Percentiles rank a stretch among this genome's conserved stretches.
phyloP scores from a whole-genome alignment of 2,888 invertebrate species.

The Drosophila peninsularis region DNA sequence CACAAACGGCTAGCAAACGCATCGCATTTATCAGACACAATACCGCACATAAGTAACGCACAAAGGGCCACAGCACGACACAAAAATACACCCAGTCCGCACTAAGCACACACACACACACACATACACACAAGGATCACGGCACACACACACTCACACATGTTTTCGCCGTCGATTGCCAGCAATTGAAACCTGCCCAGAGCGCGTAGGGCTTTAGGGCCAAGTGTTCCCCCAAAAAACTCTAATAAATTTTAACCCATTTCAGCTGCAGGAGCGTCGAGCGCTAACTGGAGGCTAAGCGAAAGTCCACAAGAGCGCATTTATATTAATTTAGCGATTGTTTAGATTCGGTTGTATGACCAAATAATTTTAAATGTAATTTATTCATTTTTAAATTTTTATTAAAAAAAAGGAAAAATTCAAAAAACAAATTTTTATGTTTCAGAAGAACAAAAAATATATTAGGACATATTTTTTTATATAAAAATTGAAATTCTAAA shows the following conservation, averaged over 20 bases:
- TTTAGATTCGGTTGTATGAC: not conserved
- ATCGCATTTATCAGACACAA: slow-evolving; percentile 62
- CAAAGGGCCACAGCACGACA: slow-evolving; percentile 44
- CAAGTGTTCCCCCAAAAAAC: slow-evolving; percentile 22
- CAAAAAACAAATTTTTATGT: too few relatives aligned
- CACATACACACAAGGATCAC: slow-evolving; percentile 1
- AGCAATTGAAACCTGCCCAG: slow-evolving; percentile 39
- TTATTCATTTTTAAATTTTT: not conserved
- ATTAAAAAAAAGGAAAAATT: too few relatives aligned
- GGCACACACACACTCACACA: slow-evolving; percentile 3
- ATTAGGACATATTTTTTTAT: too few relatives aligned
- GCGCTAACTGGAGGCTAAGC: not conserved
- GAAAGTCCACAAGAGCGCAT: not conserved
- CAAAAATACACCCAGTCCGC: slow-evolving; percentile 9
- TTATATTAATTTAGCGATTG: slow-evolving; percentile 3
- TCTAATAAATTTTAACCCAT: slow-evolving; percentile 13
- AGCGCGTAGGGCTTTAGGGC: slow-evolving; percentile 14
- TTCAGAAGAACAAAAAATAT: too few relatives aligned
- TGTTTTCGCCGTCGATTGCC: slow-evolving; percentile 46
- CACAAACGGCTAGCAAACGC: slow-evolving; percentile 39
- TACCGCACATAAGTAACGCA: slow-evolving; percentile 65
- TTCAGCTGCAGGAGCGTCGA: not conserved
- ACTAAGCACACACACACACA: slow-evolving; percentile 12
- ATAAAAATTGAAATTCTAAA: too few relatives aligned
- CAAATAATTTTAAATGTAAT: not conserved